phyloP scores from a whole-genome alignment of 1,140 invertebrate species.

The Pogonomyrmex californicus region DNA sequence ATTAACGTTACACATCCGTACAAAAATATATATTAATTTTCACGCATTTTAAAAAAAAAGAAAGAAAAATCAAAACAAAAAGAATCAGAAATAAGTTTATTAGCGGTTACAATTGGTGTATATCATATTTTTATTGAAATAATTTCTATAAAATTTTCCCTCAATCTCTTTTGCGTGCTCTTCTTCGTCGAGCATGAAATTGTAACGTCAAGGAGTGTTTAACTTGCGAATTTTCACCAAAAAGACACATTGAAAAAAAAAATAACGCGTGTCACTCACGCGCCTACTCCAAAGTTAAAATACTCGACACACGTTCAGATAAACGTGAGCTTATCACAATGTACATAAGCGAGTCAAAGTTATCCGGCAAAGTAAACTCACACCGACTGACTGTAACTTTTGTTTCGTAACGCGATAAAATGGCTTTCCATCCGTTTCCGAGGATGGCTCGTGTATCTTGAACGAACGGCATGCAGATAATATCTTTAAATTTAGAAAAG shows the following conservation, averaged over 20 bases:
- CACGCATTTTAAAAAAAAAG: not conserved
- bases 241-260: conserved; percentile 29
- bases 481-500: conserved; percentile 61
- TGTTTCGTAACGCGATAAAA: conserved; percentile 46
- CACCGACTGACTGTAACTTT: conserved; percentile 22
- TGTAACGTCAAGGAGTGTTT: not conserved
- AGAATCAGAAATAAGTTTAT: not conserved
- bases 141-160: not conserved
- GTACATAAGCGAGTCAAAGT: conserved; percentile 26
- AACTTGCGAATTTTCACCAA: not conserved
- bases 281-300: conserved; percentile 9
- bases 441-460: conserved; percentile 30
- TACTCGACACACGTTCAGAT: not conserved
- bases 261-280: conserved; percentile 8
- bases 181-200: not conserved
- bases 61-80: not conserved
- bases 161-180: not conserved
- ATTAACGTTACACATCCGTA: not conserved
- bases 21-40: not conserved
- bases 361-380: conserved; percentile 2
- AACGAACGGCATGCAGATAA: conserved; percentile 42
- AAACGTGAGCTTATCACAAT: conserved; percentile 17
- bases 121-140: not conserved
- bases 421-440: conserved; percentile 34
- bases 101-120: not conserved